phyloP scores from a whole-genome alignment of 2,797 vertebrate genomes.

The Cuculus canorus region DNA sequence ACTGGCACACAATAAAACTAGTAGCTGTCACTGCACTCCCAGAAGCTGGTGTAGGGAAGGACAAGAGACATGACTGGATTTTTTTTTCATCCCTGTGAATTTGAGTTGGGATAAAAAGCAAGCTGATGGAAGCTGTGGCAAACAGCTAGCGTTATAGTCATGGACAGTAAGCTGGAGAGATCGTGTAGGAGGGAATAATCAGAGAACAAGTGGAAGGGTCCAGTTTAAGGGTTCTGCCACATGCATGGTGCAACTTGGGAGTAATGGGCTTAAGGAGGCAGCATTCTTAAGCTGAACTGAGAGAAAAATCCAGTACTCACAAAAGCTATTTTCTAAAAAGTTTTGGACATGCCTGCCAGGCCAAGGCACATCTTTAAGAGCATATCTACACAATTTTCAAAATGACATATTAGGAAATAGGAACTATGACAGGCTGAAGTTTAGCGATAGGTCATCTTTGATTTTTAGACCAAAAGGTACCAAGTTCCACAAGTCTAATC shows the following conservation, averaged over 20 bases:
- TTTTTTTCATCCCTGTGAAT: slow-evolving; percentile 1
- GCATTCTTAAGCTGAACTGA: background rate
- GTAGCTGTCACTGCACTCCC: slow-evolving; percentile 16
- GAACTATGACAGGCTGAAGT: background rate
- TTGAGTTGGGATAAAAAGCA: background rate
- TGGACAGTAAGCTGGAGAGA: background rate
- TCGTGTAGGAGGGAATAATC: background rate
- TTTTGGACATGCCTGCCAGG: background rate
- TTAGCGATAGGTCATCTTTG: background rate
- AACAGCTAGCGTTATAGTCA: background rate
- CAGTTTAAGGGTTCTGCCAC: background rate
- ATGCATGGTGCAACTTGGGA: rapidly evolving
- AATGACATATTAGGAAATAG: background rate
- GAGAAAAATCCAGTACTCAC: background rate
- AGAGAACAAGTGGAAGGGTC: background rate
- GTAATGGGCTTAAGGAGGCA: background rate
- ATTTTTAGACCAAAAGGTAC: background rate
- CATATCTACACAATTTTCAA: background rate
- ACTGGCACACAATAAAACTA: background rate
- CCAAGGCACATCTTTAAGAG: background rate
- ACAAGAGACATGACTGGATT: background rate
- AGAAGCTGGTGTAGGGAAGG: background rate
- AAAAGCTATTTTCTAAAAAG: background rate
- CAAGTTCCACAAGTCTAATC: background rate
- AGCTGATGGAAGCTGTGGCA: background rate